Base-by-base conservation (phyloP, 2,888 invertebrate species). In the Stomorhina lunata region DNA sequence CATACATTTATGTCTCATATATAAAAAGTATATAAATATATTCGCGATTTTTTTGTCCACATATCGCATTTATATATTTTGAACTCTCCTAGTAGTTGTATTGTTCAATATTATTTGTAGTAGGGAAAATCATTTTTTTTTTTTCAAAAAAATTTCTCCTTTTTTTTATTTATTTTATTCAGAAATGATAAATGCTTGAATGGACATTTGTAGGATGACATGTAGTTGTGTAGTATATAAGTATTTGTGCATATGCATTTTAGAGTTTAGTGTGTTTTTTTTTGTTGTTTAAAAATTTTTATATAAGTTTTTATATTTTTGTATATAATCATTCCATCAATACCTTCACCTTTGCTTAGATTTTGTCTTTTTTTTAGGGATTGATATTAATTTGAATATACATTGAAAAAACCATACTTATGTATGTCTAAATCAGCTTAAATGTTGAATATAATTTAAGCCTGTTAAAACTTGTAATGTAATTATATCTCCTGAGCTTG, bases 81-180 rank as follows among this genome's bases (percentile, higher is more conserved):
- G 17, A 45, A 17, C n/a, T 65, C 48, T 59, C 27, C 7, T 72
- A 29, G 61, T 81, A 27, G 20, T 68, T 75, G 45, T 48, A n/a
- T n/a, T n/a, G 53, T 80, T 66, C 63, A 45, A 75, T 63, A 81
- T 55, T 12, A 68, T 59, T 53, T 69, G 25, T 29, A 25, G 25
- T 53, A 71, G 65, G 45, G 37, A 43, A 77, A 76, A 75, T 53
- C 61, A 63, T 50, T 61, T 29, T 63, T 61, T 68, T 69, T 61
- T 29, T 63, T 61, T 68, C 65, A 69, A 63, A 78, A 73, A 59
- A 59, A 72, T 79, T 82, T 82, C 78, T 75, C 78, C 78, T 69
- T 34, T 25, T 78, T 71, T 73, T 65, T 48, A 40, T 69, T 32
- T 29, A n/a, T 48, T 57, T 73, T 48, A 68, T 71, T 53, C n/a